Conservation (phyloP, 2,888 invertebrate genomes). For the Thalpophila matura region DNA sequence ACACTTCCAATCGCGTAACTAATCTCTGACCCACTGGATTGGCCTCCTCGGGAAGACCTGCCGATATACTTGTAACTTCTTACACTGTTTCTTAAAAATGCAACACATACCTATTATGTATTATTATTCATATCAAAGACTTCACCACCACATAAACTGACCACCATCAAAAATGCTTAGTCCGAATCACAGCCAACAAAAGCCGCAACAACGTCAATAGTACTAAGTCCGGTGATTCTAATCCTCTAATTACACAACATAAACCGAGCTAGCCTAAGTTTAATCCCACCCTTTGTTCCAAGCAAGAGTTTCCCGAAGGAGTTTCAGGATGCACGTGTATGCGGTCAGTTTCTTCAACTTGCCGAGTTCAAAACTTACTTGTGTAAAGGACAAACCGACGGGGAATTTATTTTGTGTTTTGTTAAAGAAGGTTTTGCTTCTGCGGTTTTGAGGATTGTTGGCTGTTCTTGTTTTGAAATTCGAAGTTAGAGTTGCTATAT, state of each 20-base stretch:
- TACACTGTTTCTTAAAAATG: too few relatives aligned
- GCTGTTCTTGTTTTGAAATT: conserved; percentile 16
- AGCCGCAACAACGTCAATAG: conserved; percentile 36
- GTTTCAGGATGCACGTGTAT: conserved; percentile 63
- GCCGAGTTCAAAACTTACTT: conserved; percentile 56
- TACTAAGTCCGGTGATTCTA: conserved; percentile 48
- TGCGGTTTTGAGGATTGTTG: conserved; percentile 35
- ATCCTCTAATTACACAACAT: conserved; percentile 70
- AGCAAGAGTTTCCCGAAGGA: conserved; percentile 62
- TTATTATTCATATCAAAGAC: too few relatives aligned
- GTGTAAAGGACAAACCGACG: conserved; percentile 53
- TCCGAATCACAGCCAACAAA: conserved; percentile 1
- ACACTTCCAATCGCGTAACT: too few relatives aligned
- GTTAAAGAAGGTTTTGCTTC: conserved; percentile 44
- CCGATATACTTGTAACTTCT: too few relatives aligned
- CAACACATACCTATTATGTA: too few relatives aligned
- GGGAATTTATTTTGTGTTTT: conserved; percentile 59
- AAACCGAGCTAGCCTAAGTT: conserved; percentile 61
- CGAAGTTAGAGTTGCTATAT: conserved; percentile 10
- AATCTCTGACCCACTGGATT: too few relatives aligned
- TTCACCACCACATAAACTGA: too few relatives aligned
- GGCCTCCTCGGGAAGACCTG: too few relatives aligned
- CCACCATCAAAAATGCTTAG: background rate
- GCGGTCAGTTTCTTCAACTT: conserved; percentile 65
- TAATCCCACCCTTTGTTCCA: conserved; percentile 65